phyloP scores from a whole-genome alignment of 1,140 invertebrate species.

The Holotrichia oblita region DNA sequence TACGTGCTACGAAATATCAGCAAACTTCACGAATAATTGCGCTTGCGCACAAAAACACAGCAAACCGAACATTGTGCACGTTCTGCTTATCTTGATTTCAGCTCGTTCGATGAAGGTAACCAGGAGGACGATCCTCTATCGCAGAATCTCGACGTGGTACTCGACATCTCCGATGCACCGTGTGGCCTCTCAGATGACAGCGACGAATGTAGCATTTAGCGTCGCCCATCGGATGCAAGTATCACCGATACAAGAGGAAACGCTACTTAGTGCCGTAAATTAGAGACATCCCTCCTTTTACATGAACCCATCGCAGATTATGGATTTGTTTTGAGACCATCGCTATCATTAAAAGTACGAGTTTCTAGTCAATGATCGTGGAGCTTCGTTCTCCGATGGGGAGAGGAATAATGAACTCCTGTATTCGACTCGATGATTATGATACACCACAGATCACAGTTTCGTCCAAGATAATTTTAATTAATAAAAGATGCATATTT shows the following conservation, averaged over 20 bases:
- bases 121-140: slow-evolving; percentile 70
- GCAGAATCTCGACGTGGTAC: slow-evolving; percentile 70
- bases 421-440: neutral
- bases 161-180: slow-evolving; percentile 56
- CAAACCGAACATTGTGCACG: neutral
- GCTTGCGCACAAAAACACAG: neutral
- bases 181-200: slow-evolving; percentile 66
- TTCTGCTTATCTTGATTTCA: slow-evolving; percentile 54
- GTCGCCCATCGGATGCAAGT: slow-evolving; percentile 38
- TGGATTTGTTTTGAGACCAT: slow-evolving; percentile 40
- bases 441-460: neutral
- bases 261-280: slow-evolving; percentile 39
- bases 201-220: slow-evolving; percentile 66
- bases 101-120: slow-evolving; percentile 71
- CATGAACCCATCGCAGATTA: neutral
- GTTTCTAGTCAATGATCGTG: slow-evolving; percentile 42
- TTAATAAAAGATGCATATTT: neutral
- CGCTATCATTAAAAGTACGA: slow-evolving; percentile 42
- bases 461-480: too few relatives aligned
- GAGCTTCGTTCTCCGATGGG: slow-evolving; percentile 40
- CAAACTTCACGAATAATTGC: neutral
- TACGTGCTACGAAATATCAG: neutral
- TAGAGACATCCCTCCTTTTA: slow-evolving; percentile 2
- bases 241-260: too few relatives aligned
- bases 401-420: too few relatives aligned